These are phyloP conservation scores for Taenaris catops DNA, from an alignment of 2,888 invertebrate genomes.

Conservation along the genomic window DNA sequence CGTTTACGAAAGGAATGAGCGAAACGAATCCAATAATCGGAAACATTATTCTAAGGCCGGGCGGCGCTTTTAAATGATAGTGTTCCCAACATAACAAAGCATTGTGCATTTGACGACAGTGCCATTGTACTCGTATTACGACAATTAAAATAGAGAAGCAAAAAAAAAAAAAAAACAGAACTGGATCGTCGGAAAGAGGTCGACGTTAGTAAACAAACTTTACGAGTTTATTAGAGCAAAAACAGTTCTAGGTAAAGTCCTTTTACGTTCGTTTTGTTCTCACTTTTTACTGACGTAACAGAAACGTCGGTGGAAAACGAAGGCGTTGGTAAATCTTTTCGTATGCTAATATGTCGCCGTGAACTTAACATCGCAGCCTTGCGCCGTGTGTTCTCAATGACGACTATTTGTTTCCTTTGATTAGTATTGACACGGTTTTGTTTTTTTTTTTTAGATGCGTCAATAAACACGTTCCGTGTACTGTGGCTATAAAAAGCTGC, in stretches of 20 bases:
- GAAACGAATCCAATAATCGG: constrained; percentile 6
- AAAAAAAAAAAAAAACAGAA: too few relatives aligned
- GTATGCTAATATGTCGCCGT: constrained; percentile 70
- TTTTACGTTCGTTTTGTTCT: constrained; percentile 48
- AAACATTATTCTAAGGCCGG: constrained; percentile 24
- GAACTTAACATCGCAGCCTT: constrained; percentile 53
- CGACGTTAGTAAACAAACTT: constrained; percentile 29
- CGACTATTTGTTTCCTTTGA: constrained; percentile 40
- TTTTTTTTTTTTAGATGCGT: constrained; percentile 22
- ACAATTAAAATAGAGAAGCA: too few relatives aligned
- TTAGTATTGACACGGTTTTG: constrained; percentile 27
- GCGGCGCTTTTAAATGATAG: constrained; percentile 36
- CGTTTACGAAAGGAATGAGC: constrained; percentile 8
- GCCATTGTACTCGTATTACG: constrained; percentile 34
- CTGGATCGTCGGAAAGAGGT: constrained; percentile 22
- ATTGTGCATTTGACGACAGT: constrained; percentile 58
- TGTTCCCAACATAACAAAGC: constrained; percentile 44
- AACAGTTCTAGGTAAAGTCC: constrained; percentile 29
- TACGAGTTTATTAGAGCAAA: constrained; percentile 70
- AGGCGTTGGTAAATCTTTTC: constrained; percentile 57
- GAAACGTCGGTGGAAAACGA: constrained; percentile 32
- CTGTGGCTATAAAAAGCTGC: constrained; percentile 1
- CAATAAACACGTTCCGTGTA: constrained; percentile 17
- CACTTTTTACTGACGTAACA: constrained; percentile 10
- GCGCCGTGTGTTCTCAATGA: constrained; percentile 50